phyloP scores from a whole-genome alignment of 1,140 invertebrate species.

The Reticulitermes speratus region DNA sequence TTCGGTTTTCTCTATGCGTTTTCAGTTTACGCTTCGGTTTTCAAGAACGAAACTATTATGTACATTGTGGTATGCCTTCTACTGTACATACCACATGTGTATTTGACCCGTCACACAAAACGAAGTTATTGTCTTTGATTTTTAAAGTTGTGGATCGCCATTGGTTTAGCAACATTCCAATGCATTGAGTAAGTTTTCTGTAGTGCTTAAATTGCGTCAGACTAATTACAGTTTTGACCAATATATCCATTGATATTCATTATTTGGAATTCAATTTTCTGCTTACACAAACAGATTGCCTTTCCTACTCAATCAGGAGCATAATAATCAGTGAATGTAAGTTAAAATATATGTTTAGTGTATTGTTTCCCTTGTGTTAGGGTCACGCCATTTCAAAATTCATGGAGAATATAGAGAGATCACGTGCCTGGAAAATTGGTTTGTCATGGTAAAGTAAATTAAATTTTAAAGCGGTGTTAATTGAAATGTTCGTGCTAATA shows the following conservation, averaged over 20 bases:
- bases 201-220: too few species aligned
- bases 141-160: too few species aligned
- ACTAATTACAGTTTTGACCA: too few species aligned
- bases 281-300: not conserved
- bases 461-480: not conserved
- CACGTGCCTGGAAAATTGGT: not conserved
- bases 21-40: too few species aligned
- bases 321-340: not conserved
- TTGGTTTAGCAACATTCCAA: too few species aligned
- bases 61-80: too few species aligned
- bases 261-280: not conserved
- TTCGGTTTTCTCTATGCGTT: too few species aligned
- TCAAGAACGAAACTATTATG: too few species aligned
- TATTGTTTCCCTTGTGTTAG: not conserved
- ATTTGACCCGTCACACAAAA: too few species aligned
- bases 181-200: too few species aligned
- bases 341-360: not conserved
- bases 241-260: not conserved
- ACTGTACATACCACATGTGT: too few species aligned
- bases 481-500: not conserved
- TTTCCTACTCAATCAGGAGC: not conserved
- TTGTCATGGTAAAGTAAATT: not conserved
- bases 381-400: not conserved
- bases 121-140: too few species aligned
- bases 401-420: not conserved